phyloP scores from a whole-genome alignment of 1,140 invertebrate genomes.

The Cyclargus thomasi region DNA sequence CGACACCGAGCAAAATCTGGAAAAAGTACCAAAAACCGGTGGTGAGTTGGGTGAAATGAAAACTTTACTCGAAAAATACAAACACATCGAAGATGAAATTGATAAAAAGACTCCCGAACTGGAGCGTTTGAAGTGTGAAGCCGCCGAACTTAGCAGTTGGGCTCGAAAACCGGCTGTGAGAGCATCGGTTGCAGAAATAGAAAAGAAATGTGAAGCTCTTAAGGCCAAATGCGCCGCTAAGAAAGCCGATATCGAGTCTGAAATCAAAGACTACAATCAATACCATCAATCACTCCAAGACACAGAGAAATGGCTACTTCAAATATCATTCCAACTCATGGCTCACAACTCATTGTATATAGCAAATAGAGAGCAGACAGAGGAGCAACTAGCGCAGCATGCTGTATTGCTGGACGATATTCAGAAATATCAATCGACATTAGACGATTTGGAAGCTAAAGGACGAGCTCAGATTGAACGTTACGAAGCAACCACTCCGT shows the following conservation, averaged over 20 bases:
- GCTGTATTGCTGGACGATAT: slow-evolving; percentile 88
- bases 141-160: slow-evolving; percentile 82
- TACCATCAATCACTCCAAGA: slow-evolving; percentile 94
- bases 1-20: slow-evolving; percentile 79
- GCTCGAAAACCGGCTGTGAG: slow-evolving; percentile 79
- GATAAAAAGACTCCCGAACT: slow-evolving; percentile 83
- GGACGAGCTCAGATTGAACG: slow-evolving; percentile 89
- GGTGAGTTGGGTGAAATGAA: slow-evolving; percentile 94
- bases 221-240: slow-evolving; percentile 77
- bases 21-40: slow-evolving; percentile 80
- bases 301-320: slow-evolving; percentile 95
- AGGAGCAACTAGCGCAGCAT: slow-evolving; percentile 92
- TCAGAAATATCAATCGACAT: slow-evolving; percentile 86
- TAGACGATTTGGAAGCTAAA: slow-evolving; percentile 89
- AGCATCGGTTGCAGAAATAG: slow-evolving; percentile 79
- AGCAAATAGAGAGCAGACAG: slow-evolving; percentile 91
- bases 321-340: slow-evolving; percentile 97
- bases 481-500: slow-evolving; percentile 82
- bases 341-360: slow-evolving; percentile 96
- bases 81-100: slow-evolving; percentile 85
- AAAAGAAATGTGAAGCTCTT: slow-evolving; percentile 80
- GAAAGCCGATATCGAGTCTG: slow-evolving; percentile 81
- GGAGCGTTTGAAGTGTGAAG: slow-evolving; percentile 82
- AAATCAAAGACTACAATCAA: slow-evolving; percentile 89
- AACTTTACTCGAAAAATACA: slow-evolving; percentile 89